These are phyloP conservation scores for Ispidina lecontei DNA, from an alignment of 2,797 vertebrate species.

Conservation along the genomic window DNA sequence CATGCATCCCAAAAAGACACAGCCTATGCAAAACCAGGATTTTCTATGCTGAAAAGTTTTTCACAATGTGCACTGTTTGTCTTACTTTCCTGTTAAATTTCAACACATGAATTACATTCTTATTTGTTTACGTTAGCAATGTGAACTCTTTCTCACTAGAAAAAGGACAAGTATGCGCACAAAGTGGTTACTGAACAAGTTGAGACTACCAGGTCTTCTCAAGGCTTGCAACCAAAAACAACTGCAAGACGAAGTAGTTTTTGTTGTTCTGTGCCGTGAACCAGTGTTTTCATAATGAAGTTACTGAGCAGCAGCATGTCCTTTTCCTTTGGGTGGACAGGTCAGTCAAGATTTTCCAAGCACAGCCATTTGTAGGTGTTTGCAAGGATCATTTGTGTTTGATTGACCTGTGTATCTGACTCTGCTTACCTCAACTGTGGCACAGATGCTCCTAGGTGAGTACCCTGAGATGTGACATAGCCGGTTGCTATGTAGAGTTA, in stretches of 20 bases:
- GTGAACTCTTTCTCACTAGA: background rate
- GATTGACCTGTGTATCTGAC: background rate
- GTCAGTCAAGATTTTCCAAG: background rate
- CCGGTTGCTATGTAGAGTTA: background rate
- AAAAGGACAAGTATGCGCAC: background rate
- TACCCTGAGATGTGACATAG: background rate
- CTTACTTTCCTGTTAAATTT: background rate
- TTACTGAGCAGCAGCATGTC: background rate
- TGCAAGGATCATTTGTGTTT: background rate
- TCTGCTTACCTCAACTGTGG: background rate
- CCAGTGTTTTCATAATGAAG: too few species aligned
- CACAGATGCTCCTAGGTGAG: background rate
- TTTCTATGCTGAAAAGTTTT: background rate
- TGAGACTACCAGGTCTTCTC: background rate
- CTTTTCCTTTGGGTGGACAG: background rate
- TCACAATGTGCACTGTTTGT: background rate
- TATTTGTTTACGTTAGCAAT: background rate
- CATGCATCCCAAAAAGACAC: background rate
- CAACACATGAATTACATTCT: background rate
- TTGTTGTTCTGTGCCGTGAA: too few species aligned
- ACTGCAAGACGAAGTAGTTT: background rate
- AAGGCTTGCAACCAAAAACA: background rate
- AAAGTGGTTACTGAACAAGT: background rate
- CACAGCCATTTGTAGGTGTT: background rate
- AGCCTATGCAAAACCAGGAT: background rate